Percentiles rank a stretch among this genome's conserved stretches.
Evolutionary conservation across 2,888 invertebrate species (phyloP).

Genomic region (Coelopa pilipes): DNA sequence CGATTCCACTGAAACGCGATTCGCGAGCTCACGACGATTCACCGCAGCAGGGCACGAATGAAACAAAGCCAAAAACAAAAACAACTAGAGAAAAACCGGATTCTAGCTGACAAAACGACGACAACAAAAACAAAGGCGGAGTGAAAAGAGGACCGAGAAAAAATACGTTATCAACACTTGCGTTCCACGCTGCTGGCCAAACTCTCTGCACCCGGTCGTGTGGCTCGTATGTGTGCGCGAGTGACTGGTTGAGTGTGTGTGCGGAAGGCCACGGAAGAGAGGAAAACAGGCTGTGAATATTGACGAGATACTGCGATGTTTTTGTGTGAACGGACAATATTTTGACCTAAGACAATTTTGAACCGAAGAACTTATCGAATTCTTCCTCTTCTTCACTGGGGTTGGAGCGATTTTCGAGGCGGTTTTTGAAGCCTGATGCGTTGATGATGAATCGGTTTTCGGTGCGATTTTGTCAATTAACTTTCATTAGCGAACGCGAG

Average conservation of each 20-base stretch:
- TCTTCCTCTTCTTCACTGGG: not conserved
- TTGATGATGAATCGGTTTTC: no score
- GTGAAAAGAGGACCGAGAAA: conserved; percentile 8
- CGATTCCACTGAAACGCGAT: not conserved
- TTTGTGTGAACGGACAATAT: not conserved
- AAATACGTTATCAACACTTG: conserved; percentile 30
- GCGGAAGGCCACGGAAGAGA: not conserved
- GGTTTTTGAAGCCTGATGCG: not conserved
- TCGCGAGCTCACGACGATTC: no score
- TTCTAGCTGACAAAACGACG: conserved; percentile 11
- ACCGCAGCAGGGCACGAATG: no score
- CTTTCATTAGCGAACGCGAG: not conserved
- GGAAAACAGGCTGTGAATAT: conserved; percentile 1
- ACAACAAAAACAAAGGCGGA: not conserved
- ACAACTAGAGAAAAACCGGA: conserved; percentile 18
- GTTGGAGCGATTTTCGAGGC: not conserved
- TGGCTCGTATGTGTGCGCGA: no score
- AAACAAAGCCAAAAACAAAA: not conserved
- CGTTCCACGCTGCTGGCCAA: conserved; percentile 17
- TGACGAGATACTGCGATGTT: conserved; percentile 13
- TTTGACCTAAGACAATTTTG: conserved; percentile 25
- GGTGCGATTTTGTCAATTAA: not conserved
- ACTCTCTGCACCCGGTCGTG: not conserved
- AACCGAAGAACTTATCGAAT: not conserved
- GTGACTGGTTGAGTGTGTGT: conserved; percentile 14